Conservation (phyloP, 2,797 vertebrate genomes). For the Ficedula albicollis region DNA sequence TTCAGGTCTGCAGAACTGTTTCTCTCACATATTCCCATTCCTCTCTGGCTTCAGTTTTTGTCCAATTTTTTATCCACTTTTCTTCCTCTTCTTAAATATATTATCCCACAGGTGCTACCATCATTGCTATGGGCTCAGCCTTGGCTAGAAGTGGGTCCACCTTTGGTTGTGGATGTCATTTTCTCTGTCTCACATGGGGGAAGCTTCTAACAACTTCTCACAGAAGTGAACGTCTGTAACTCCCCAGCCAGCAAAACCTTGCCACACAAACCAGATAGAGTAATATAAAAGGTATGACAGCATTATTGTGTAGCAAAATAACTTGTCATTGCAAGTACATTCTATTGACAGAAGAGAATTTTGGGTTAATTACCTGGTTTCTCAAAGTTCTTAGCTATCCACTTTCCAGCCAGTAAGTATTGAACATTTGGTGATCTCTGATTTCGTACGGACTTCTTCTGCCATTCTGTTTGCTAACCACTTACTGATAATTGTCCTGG, state of each 20-base stretch:
- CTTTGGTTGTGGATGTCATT: not conserved
- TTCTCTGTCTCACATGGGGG: rapidly evolving
- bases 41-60: not conserved
- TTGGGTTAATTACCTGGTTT: slow-evolving; percentile 39
- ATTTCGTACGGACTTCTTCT: not conserved
- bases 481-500: slow-evolving; percentile 8
- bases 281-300: not conserved
- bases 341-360: slow-evolving; percentile 38
- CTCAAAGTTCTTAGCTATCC: slow-evolving; percentile 6
- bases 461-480: not conserved
- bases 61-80: not conserved
- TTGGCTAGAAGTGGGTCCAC: not conserved
- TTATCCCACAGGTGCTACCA: not conserved
- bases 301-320: not conserved
- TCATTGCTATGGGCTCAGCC: rapidly evolving
- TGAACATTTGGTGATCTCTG: not conserved
- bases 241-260: not conserved
- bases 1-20: not conserved
- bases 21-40: not conserved
- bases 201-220: not conserved
- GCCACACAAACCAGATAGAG: not conserved
- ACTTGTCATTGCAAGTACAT: not conserved
- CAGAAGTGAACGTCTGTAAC: not conserved
- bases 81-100: not conserved
- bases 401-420: not conserved